Conservation (phyloP, 2,888 invertebrate species). For the Drosophila borealis region DNA sequence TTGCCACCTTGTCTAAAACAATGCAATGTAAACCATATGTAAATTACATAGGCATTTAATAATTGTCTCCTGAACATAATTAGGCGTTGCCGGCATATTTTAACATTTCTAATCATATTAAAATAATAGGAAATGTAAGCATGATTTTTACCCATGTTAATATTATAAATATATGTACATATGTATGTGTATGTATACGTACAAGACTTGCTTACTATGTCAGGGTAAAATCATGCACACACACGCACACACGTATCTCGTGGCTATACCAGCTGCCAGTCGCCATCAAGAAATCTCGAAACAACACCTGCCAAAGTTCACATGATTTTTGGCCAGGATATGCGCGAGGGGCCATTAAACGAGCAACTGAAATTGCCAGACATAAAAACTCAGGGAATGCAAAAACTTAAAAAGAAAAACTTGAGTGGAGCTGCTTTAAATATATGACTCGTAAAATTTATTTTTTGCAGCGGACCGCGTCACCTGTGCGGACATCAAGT, state of each 20-base stretch:
- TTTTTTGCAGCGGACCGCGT: constrained; percentile 87
- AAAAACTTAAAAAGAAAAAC: constrained; percentile 28
- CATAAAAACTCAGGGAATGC: constrained; percentile 40
- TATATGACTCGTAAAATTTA: constrained; percentile 61
- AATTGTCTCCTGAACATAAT: not conserved
- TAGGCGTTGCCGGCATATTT: not conserved
- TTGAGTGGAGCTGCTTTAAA: constrained; percentile 47
- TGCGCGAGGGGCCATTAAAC: constrained; percentile 57
- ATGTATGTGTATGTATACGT: not conserved
- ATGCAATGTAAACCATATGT: not conserved
- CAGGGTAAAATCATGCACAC: constrained; percentile 7
- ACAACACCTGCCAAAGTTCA: constrained; percentile 68
- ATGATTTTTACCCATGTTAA: too few species aligned
- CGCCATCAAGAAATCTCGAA: constrained; percentile 31
- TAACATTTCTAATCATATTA: too few species aligned
- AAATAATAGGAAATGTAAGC: too few species aligned
- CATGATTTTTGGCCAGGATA: constrained; percentile 48
- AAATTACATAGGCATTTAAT: not conserved
- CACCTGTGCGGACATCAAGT: constrained; percentile 88
- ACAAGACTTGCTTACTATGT: not conserved
- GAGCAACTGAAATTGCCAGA: constrained; percentile 61
- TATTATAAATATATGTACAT: too few species aligned
- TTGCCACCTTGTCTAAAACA: constrained; percentile 3
- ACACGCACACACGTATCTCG: constrained; percentile 1
- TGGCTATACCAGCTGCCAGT: constrained; percentile 17